Percentiles rank a stretch among this genome's conserved stretches.
These are phyloP conservation scores for Propithecus coquereli DNA, from an alignment of 2,113 vertebrate species.

Conservation along the genomic window DNA sequence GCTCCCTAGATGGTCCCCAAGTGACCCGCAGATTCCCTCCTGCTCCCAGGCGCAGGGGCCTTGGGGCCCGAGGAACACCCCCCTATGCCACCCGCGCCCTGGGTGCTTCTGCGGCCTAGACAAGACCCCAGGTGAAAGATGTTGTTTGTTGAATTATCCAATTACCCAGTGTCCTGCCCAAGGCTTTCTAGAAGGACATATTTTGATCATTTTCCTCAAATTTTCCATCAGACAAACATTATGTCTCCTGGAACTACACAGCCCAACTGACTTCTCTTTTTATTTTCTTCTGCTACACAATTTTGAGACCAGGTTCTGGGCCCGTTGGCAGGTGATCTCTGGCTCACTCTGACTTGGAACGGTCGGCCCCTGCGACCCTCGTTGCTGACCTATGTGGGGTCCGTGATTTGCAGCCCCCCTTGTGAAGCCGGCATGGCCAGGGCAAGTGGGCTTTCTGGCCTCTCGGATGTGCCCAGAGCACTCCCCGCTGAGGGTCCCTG, in stretches of 20 bases:
- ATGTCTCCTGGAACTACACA: background rate
- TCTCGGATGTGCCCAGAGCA: background rate
- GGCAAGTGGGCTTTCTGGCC: background rate
- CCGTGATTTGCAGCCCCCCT: fast-evolving
- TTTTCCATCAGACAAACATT: background rate
- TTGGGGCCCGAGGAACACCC: fast-evolving
- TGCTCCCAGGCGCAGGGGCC: fast-evolving
- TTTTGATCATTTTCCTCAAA: background rate
- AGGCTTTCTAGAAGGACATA: background rate
- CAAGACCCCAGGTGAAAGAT: background rate
- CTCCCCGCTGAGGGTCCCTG: background rate
- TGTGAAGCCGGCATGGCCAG: background rate
- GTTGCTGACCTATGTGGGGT: background rate
- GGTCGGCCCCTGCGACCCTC: background rate
- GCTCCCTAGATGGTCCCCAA: background rate
- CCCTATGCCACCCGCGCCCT: fast-evolving
- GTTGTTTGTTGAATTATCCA: background rate
- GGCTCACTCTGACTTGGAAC: background rate
- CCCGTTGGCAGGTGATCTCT: background rate
- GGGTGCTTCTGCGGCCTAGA: background rate
- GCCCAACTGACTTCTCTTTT: background rate
- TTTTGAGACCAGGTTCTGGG: background rate
- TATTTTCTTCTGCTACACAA: slow-evolving; percentile 37
- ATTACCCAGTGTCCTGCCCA: background rate
- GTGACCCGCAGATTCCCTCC: background rate